Conservation (phyloP, 2,797 vertebrate genomes). For the Arvicola amphibius region DNA sequence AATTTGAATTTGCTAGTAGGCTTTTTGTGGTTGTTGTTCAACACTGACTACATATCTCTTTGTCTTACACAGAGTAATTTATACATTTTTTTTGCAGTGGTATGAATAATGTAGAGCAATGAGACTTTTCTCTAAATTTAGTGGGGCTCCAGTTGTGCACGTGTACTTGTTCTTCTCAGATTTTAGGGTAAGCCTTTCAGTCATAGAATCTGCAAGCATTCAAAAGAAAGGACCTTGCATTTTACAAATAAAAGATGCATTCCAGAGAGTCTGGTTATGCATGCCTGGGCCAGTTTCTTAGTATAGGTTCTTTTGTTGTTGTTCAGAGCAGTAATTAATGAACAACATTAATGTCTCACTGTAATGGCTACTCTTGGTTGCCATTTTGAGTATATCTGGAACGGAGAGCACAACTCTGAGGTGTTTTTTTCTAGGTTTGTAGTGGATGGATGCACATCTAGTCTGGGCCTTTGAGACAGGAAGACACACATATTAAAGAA, state of each 20-base stretch:
- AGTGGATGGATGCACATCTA: background rate
- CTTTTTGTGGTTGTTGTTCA: background rate
- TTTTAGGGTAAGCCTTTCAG: background rate
- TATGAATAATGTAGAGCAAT: background rate
- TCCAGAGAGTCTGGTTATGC: background rate
- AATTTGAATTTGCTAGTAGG: conserved; percentile 50
- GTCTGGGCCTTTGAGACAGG: background rate
- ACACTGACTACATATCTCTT: too few species aligned
- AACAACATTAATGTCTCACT: background rate
- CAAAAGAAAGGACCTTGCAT: background rate
- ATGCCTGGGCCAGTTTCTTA: background rate
- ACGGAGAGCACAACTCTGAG: background rate
- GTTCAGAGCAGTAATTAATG: background rate
- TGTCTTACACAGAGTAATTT: background rate
- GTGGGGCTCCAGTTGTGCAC: background rate
- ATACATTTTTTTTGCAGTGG: background rate
- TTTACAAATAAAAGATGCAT: background rate
- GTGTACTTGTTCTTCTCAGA: background rate
- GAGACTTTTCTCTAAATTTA: background rate
- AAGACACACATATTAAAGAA: too few species aligned
- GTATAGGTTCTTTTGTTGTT: background rate
- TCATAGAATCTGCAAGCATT: background rate
- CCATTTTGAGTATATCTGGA: background rate
- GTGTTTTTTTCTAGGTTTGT: background rate
- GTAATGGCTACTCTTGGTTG: background rate